A percentile compares a stretch with the other conserved stretches of the same genome.
Evolutionary conservation across 2,797 vertebrate species (phyloP).

Genomic region (Oophaga sylvatica): DNA sequence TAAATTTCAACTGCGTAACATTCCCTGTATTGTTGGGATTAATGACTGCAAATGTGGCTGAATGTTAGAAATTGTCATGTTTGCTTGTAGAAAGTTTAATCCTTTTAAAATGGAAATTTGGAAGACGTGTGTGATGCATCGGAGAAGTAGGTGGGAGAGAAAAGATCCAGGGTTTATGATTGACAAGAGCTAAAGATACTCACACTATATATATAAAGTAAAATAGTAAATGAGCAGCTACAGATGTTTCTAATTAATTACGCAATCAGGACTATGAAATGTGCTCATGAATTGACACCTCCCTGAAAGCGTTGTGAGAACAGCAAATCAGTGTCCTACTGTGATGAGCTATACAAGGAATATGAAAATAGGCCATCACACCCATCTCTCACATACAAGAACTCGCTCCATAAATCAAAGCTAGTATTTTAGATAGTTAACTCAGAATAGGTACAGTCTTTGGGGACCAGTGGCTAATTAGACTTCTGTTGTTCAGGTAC

Average conservation of each 20-base stretch:
- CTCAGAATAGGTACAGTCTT: background rate
- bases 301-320: conserved; percentile 25
- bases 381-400: conserved; percentile 12
- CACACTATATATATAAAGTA: conserved; percentile 38
- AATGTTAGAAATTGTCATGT: background rate
- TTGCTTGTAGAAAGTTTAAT: conserved; percentile 13
- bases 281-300: conserved; percentile 44
- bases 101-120: conserved; percentile 3
- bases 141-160: conserved; percentile 8
- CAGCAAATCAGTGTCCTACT: conserved; percentile 51
- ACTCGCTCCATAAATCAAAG: conserved; percentile 35
- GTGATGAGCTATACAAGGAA: conserved; percentile 53
- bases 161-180: conserved; percentile 15
- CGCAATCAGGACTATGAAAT: conserved; percentile 52
- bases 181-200: conserved; percentile 54
- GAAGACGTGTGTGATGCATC: background rate
- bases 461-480: background rate
- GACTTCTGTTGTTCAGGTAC: background rate
- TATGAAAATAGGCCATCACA: conserved; percentile 46
- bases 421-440: background rate
- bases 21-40: background rate
- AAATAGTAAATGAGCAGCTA: conserved; percentile 53
- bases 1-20: background rate
- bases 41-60: background rate
- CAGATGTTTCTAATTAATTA: conserved; percentile 58